Base-by-base conservation (phyloP, 1,140 invertebrate genomes). In the Penaeus japonicus region DNA sequence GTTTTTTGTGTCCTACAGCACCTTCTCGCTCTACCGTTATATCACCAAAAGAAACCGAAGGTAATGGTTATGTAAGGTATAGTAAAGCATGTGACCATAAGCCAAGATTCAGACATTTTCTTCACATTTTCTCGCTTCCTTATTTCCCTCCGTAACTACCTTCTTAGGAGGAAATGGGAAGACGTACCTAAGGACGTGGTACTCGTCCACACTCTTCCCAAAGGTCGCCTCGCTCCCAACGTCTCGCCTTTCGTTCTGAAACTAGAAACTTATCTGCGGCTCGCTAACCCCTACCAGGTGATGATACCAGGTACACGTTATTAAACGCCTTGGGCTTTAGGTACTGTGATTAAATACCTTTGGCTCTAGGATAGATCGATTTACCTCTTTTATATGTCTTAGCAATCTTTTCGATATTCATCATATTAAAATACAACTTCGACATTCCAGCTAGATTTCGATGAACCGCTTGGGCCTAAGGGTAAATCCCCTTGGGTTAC, bases 401-500 rank as follows among this genome's bases (percentile, higher is more conserved):
- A 24, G 20, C 22, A n/a, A n/a, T n/a, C n/a, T n/a, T n/a, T n/a
- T n/a, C n/a, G n/a, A n/a, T n/a, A n/a, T n/a, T n/a, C n/a, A n/a
- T n/a, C n/a, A n/a, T n/a, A n/a, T 39, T 4, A 2, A 32, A n/a
- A 5, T 1, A 24, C 5, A 18, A n/a, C 22, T 79, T 35, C 53
- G 4, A 53, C 53, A 7, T 47, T n/a, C 7, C 79, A 81, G 79
- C 80, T 91, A n/a, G 92, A 92, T 35, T 91, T 82, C 22, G 85
- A 91, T 2, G 82, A 92, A 54, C 90, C 91, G 4, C 35, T 89
- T n/a, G 91, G 91, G 27, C 77, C 91, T 10, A 91, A 91, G 89
- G 91, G 91, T 32, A 92, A 92, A 89, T 89, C 83, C n/a, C 93
- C 93, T 0, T 94, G 93, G 93, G 93, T 94, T 47, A 91, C 91